A percentile compares a stretch with the other conserved stretches of the same genome.
Evolutionary conservation across 2,113 vertebrate species (phyloP).

Genomic region (Plectropomus leopardus): DNA sequence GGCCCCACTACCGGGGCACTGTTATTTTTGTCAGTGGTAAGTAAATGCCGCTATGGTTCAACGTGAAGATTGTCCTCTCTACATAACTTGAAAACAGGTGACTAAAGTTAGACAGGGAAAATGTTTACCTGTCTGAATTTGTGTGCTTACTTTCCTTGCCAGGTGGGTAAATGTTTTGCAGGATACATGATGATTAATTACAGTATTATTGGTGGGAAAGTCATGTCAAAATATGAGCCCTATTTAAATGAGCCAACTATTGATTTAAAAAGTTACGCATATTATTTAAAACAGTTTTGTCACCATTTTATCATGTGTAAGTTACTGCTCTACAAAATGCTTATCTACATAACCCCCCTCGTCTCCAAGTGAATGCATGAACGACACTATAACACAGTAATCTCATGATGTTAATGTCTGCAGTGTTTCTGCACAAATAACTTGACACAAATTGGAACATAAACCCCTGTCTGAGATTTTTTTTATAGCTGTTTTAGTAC

Average conservation of each 20-base stretch:
- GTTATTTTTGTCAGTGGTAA: slow-evolving; percentile 20
- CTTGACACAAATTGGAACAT: too few species aligned
- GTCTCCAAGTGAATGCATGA: too few species aligned
- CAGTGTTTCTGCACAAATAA: too few species aligned
- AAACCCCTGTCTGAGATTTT: too few species aligned
- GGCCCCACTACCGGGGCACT: slow-evolving; percentile 14
- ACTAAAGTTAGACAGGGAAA: not conserved
- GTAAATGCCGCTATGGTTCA: not conserved
- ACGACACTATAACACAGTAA: too few species aligned
- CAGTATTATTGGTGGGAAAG: not conserved
- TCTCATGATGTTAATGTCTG: too few species aligned
- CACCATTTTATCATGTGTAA: not conserved
- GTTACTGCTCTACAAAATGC: not conserved
- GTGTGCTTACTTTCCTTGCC: too few species aligned
- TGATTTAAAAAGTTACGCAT: not conserved
- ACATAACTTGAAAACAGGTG: not conserved
- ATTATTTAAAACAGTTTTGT: not conserved
- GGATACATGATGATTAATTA: not conserved
- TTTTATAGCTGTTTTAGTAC: too few species aligned
- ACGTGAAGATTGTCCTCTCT: not conserved
- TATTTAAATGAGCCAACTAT: not conserved
- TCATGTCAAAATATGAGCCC: not conserved
- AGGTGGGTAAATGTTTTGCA: too few species aligned
- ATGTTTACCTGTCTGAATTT: too few species aligned
- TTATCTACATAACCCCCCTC: not conserved